Evolutionary conservation across 2,113 vertebrate species (phyloP), one percentile per base, ranked within the genome.

Genomic region (Lampris incognitus): DNA sequence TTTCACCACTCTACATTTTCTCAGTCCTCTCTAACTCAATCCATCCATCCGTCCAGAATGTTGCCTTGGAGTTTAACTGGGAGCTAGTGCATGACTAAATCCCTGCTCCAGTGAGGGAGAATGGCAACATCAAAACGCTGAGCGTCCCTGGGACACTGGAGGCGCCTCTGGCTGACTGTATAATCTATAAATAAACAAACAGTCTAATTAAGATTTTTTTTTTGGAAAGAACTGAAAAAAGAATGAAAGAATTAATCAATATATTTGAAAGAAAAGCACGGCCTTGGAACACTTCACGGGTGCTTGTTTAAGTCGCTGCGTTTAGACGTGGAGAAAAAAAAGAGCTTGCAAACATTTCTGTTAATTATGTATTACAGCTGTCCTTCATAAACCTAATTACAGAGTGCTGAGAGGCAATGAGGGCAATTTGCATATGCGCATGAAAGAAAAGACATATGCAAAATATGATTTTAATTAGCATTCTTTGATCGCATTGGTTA

Each of bases 311-410:
- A 96, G 94, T 96, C 93, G 76, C 86, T 87, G 88, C 94, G 93
- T 96, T 92, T 82, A 88, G 86, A 91, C 74, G 66, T 46, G 76
- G 49, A 74, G 66, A 76, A 76, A 94, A 93, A 95, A 84, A 95
- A 94, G 92, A 95, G 94, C 95, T 96, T 94, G 95, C 94, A 97
- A 97, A 97, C 96, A 97, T 96, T 97, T 96, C 96, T 95, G 97
- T 98, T 98, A 99, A 99, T 99, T 98, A 99, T 97, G 96, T 96
- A 97, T 98, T 99, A 98, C 96, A 99, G 97, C 97, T 99, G 97
- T 99, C 97, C 97, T 98, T 99, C 97, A 98, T 97, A 97, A 97
- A 97, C 95, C 96, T 97, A 97, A 97, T 98, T 97, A 97, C 95
- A 95, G 96, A 97, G 96, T 94, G 96, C 97, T 97, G 95, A 97